Percentiles rank a stretch among this genome's conserved stretches.
These are phyloP conservation scores for Cebidichthys violaceus DNA, from an alignment of 2,113 vertebrate genomes.

Conservation along the genomic window DNA sequence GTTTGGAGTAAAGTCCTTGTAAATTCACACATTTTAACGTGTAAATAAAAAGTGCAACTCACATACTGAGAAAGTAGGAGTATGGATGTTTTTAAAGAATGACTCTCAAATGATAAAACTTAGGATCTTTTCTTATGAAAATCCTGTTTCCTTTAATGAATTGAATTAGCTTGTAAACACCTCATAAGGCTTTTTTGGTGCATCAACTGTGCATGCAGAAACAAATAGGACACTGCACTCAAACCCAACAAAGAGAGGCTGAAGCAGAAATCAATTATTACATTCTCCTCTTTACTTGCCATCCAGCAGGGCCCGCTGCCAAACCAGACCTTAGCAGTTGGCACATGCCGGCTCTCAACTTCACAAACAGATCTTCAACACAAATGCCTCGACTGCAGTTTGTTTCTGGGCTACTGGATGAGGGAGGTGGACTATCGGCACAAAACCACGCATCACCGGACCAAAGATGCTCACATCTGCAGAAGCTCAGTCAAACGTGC, in stretches of 20 bases:
- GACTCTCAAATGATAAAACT: neutral
- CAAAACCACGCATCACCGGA: conserved; percentile 25
- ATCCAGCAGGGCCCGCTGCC: conserved; percentile 41
- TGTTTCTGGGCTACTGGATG: conserved; percentile 21
- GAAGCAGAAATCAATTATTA: conserved; percentile 51
- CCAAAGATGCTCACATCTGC: conserved; percentile 3
- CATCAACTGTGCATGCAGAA: conserved; percentile 62
- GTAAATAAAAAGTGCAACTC: neutral
- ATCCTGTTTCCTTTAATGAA: conserved; percentile 24
- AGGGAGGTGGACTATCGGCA: conserved; percentile 8
- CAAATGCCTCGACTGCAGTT: conserved; percentile 7
- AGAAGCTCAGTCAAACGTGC: conserved; percentile 17
- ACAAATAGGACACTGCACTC: conserved; percentile 46
- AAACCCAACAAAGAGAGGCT: conserved; percentile 29
- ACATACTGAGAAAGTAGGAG: neutral
- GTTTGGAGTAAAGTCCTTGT: neutral
- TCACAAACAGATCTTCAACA: conserved; percentile 22
- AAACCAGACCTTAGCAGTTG: conserved; percentile 48
- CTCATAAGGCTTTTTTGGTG: conserved; percentile 60
- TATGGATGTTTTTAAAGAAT: neutral
- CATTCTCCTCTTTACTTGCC: conserved; percentile 39
- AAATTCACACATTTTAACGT: neutral
- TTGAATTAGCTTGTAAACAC: conserved; percentile 28
- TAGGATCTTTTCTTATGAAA: neutral
- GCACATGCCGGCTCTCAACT: conserved; percentile 9